Evolutionary conservation across 2,113 vertebrate species (phyloP), one percentile per base, ranked within the genome.

Genomic region (Podilymbus podiceps): DNA sequence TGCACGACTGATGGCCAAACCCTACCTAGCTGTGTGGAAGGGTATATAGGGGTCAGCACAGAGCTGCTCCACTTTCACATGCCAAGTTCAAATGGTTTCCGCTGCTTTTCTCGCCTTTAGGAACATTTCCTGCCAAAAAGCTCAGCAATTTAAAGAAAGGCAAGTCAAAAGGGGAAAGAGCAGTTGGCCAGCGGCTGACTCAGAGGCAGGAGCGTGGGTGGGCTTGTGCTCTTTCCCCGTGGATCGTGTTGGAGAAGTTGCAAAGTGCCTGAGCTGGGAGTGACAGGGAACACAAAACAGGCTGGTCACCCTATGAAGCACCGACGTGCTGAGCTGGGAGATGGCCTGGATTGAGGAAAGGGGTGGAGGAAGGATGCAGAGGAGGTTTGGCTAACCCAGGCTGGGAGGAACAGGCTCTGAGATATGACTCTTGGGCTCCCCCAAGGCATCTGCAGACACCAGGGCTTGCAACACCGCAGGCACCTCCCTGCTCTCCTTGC

Each of bases 41-140:
- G 42, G 47, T 46, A 12, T 28, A 13, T 2, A 69, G 72, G 76
- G 73, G 63, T 28, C 5, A 4, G 38, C 50, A 30, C 0, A 0
- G 95, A 67, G 60, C 69, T 0, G 85, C 47, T 72, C 92, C 85
- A 75, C 85, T 97, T 96, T 82, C 56, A 1, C 73, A 78, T 72
- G 81, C 78, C 88, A 15, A 40, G 56, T 64, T 92, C 74, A 75
- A 91, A 71, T 0, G 1, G 56, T 82, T 94, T 92, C 86, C 79
- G 33, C 79, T 53, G 81, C 92, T 95, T 87, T 96, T 96, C 95
- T 88, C 92, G 89, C 92, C 56, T 71, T 50, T 59, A 59, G 85
- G 92, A 93, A 94, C 88, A 88, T 93, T 79, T 91, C 42, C 84
- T 71, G 3, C 87, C 22, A 56, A 58, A 58, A 64, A 91, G 58